Conservation (phyloP, 2,113 vertebrate species). For the Burhinus oedicnemus region DNA sequence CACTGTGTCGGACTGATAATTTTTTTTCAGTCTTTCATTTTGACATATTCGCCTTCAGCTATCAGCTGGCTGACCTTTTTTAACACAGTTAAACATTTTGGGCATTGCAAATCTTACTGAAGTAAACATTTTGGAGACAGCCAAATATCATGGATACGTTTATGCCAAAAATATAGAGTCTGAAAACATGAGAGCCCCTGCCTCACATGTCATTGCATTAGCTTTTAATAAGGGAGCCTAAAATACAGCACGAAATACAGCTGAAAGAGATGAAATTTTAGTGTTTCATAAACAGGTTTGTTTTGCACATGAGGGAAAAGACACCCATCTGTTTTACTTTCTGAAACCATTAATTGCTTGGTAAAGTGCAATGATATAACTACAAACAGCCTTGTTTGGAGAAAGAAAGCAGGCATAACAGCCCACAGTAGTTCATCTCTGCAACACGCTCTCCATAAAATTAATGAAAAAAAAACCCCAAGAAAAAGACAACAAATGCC, state of each 20-base stretch:
- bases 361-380: neutral
- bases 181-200: neutral
- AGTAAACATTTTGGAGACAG: constrained; percentile 43
- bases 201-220: neutral
- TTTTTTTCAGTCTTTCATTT: constrained; percentile 58
- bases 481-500: neutral
- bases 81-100: constrained; percentile 48
- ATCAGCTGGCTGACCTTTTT: constrained; percentile 66
- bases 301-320: neutral
- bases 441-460: neutral
- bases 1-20: constrained; percentile 63
- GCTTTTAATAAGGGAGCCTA: neutral
- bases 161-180: neutral
- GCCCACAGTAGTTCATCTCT: neutral
- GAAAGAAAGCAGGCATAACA: neutral
- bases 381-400: neutral
- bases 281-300: neutral
- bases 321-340: neutral
- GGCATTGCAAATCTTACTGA: constrained; percentile 40
- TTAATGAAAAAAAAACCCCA: neutral
- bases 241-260: neutral
- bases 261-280: neutral
- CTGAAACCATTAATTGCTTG: neutral
- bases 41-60: constrained; percentile 68
- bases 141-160: neutral